Conservation (phyloP, 2,888 invertebrate species). For the Tetrapedia diversipes region DNA sequence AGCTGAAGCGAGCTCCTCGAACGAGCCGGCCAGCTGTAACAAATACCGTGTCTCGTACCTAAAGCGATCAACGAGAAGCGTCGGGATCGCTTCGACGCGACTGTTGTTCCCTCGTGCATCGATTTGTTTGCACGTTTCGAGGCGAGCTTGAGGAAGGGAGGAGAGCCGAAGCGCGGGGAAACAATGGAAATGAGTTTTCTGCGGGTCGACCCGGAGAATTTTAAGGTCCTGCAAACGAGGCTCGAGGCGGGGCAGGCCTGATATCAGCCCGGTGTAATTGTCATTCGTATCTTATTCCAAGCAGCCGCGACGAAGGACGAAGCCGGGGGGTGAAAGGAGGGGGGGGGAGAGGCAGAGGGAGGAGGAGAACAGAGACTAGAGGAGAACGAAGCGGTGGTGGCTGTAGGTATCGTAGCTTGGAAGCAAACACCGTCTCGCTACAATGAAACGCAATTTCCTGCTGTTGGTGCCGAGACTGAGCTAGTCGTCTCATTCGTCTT, state of each 20-base stretch:
- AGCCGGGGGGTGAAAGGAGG: slow-evolving; percentile 21
- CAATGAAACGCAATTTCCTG: slow-evolving; percentile 82
- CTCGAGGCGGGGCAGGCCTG: slow-evolving; percentile 51
- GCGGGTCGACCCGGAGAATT: slow-evolving; percentile 55
- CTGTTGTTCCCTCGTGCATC: slow-evolving; percentile 12
- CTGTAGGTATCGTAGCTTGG: slow-evolving; percentile 77
- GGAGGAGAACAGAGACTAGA: slow-evolving; percentile 31
- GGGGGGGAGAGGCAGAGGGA: neutral
- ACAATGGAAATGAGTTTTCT: slow-evolving; percentile 60
- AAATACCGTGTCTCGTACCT: neutral
- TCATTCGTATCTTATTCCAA: slow-evolving; percentile 78
- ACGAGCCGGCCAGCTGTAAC: neutral
- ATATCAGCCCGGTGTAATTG: slow-evolving; percentile 75
- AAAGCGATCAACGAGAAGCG: neutral
- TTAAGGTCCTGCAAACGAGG: slow-evolving; percentile 62
- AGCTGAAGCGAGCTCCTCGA: neutral
- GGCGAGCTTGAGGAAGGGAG: neutral
- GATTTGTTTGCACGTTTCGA: slow-evolving; percentile 36
- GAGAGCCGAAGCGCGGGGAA: slow-evolving; percentile 1
- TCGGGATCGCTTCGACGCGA: slow-evolving; percentile 1
- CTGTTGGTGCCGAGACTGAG: slow-evolving; percentile 73
- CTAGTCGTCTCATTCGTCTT: slow-evolving; percentile 77
- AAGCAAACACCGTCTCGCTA: slow-evolving; percentile 81
- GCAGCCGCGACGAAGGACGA: slow-evolving; percentile 56
- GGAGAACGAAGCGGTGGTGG: slow-evolving; percentile 50